These are phyloP conservation scores for Palaemon carinicauda DNA, from an alignment of 1,140 invertebrate species.

Conservation along the genomic window DNA sequence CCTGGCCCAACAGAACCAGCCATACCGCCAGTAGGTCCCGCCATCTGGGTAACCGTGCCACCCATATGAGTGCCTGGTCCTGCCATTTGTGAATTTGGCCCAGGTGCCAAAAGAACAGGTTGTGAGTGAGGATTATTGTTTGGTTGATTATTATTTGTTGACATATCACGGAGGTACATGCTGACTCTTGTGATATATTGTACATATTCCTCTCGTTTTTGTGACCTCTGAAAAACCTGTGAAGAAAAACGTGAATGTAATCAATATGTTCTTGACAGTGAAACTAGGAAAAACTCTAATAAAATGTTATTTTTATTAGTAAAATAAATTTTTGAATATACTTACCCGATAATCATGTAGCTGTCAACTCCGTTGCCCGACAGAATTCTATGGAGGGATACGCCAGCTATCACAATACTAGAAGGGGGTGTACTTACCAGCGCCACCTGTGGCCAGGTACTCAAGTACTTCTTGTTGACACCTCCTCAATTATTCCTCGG, in stretches of 20 bases:
- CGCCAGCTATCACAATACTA: too few relatives aligned
- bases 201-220: slow-evolving; percentile 41
- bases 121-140: slow-evolving; percentile 42
- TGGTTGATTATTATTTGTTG: slow-evolving; percentile 2
- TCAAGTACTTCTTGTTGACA: too few relatives aligned
- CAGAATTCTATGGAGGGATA: too few relatives aligned
- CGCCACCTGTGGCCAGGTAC: too few relatives aligned
- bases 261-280: neutral
- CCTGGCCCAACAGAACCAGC: slow-evolving; percentile 11
- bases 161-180: slow-evolving; percentile 27
- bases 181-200: slow-evolving; percentile 15
- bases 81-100: slow-evolving; percentile 15
- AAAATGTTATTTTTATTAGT: too few relatives aligned
- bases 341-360: too few relatives aligned
- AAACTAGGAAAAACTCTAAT: too few relatives aligned
- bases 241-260: neutral
- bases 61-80: slow-evolving; percentile 3
- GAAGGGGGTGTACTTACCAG: too few relatives aligned
- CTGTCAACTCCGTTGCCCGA: too few relatives aligned
- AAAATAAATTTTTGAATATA: too few relatives aligned
- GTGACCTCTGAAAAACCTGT: slow-evolving; percentile 42
- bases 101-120: neutral
- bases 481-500: too few relatives aligned
- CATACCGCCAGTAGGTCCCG: neutral
- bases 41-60: neutral